Evolutionary conservation across 2,113 vertebrate species (phyloP).

Genomic region (Castor canadensis): DNA sequence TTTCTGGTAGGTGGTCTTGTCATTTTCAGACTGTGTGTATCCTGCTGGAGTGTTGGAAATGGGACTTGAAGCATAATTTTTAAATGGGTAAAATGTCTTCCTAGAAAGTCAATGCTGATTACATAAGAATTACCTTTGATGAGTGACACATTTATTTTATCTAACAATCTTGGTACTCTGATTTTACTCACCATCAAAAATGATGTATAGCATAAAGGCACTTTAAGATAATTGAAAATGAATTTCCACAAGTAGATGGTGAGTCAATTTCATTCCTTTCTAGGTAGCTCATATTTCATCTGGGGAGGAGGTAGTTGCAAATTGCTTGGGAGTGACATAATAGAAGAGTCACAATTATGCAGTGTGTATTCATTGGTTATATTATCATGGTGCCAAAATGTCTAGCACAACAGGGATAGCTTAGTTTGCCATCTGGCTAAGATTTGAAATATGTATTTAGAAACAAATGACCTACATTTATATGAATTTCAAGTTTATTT

Average conservation of each 20-base stretch:
- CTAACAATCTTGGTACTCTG: not conserved
- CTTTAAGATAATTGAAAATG: conserved; percentile 46
- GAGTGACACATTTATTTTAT: not conserved
- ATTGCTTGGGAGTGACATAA: not conserved
- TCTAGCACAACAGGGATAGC: not conserved
- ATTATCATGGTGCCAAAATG: not conserved
- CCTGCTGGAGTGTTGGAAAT: conserved; percentile 17
- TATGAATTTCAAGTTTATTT: not conserved
- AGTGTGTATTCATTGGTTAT: not conserved
- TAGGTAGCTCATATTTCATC: not conserved
- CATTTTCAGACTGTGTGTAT: conserved; percentile 46
- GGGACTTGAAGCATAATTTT: conserved; percentile 17
- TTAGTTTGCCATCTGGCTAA: not conserved
- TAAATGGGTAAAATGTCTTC: conserved; percentile 53
- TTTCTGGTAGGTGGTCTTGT: conserved; percentile 46
- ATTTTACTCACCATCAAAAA: conserved; percentile 43
- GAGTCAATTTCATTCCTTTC: not conserved
- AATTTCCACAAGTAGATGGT: conserved; percentile 22
- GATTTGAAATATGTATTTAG: not conserved
- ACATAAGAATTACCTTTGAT: conserved; percentile 44
- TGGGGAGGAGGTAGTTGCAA: not conserved
- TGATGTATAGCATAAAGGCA: not conserved
- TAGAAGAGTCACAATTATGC: not conserved
- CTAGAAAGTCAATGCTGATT: conserved; percentile 25
- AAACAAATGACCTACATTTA: not conserved